Evolutionary conservation across 92 coral and sea anemone species (phyloP).

Genomic region (Diadumene lineata): DNA sequence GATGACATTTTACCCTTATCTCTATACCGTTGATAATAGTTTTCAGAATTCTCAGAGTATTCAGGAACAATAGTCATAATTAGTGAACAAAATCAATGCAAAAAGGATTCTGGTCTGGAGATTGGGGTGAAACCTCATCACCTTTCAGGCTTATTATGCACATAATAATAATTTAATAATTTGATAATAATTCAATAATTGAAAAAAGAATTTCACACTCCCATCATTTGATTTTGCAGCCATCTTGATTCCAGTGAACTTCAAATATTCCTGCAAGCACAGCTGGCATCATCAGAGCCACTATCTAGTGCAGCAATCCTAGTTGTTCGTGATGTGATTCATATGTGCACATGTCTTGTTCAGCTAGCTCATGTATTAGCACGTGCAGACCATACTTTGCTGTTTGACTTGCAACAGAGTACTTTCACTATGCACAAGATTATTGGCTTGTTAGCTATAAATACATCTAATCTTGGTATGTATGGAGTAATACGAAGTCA

Average conservation of each 20-base stretch:
- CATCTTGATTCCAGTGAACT: constrained; percentile 75
- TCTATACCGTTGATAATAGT: too few relatives aligned
- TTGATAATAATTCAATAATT: too few relatives aligned
- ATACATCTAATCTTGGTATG: constrained; percentile 44
- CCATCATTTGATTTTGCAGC: constrained; percentile 16
- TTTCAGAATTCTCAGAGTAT: too few relatives aligned
- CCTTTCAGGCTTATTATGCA: too few relatives aligned
- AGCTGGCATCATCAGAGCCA: constrained; percentile 12
- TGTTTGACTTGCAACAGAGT: constrained; percentile 74
- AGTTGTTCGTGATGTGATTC: constrained; percentile 62
- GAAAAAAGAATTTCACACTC: not conserved
- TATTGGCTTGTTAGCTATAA: constrained; percentile 50
- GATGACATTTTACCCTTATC: too few relatives aligned
- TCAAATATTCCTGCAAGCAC: constrained; percentile 39
- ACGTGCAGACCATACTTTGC: constrained; percentile 61
- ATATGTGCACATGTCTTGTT: constrained; percentile 60
- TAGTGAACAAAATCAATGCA: too few relatives aligned
- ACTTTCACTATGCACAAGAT: constrained; percentile 53
- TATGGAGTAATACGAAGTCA: not conserved
- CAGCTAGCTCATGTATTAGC: constrained; percentile 37
- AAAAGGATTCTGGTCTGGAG: too few relatives aligned
- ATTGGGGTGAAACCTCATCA: too few relatives aligned
- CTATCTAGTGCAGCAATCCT: constrained; percentile 51
- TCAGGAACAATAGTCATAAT: too few relatives aligned
- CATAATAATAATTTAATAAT: too few relatives aligned